Conservation (phyloP, 2,113 vertebrate species). For the Callaeas wilsoni region DNA sequence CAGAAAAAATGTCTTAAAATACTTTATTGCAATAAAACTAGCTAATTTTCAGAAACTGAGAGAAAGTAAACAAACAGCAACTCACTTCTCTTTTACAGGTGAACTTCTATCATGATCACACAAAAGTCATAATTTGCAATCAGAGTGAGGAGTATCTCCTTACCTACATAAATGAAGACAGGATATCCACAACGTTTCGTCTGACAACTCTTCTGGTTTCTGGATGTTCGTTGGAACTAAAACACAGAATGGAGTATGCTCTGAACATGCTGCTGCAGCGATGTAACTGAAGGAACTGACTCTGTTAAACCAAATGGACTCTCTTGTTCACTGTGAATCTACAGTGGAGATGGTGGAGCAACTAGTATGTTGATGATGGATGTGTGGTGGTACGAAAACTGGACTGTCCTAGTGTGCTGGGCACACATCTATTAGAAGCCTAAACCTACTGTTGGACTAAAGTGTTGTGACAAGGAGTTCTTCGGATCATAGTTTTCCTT, state of each 20-base stretch:
- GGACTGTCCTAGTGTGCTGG: conserved; percentile 75
- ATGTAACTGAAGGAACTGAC: conserved; percentile 77
- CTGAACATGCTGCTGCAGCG: conserved; percentile 95
- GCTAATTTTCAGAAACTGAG: not conserved
- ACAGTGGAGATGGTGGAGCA: conserved; percentile 52
- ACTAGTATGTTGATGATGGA: conserved; percentile 68
- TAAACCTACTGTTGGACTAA: conserved; percentile 57
- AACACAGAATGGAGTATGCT: conserved; percentile 91
- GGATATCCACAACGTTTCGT: conserved; percentile 87
- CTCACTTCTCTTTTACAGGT: conserved; percentile 73
- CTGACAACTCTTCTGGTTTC: conserved; percentile 85
- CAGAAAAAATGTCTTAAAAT: not conserved
- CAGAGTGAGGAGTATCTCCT: conserved; percentile 91
- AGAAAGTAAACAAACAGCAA: not conserved
- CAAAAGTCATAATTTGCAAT: conserved; percentile 94
- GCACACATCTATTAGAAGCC: conserved; percentile 74
- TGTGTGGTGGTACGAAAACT: conserved; percentile 82
- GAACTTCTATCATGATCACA: conserved; percentile 98
- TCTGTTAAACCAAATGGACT: conserved; percentile 20
- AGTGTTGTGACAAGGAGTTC: conserved; percentile 37
- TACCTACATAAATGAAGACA: conserved; percentile 96
- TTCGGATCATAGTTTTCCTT: conserved; percentile 49
- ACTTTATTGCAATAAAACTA: not conserved
- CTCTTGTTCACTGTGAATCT: conserved; percentile 70
- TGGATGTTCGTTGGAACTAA: conserved; percentile 86